Evolutionary conservation across 1,140 invertebrate genomes (phyloP), one percentile per base, ranked within the genome.

Genomic region (Agraylea sexmaculata): DNA sequence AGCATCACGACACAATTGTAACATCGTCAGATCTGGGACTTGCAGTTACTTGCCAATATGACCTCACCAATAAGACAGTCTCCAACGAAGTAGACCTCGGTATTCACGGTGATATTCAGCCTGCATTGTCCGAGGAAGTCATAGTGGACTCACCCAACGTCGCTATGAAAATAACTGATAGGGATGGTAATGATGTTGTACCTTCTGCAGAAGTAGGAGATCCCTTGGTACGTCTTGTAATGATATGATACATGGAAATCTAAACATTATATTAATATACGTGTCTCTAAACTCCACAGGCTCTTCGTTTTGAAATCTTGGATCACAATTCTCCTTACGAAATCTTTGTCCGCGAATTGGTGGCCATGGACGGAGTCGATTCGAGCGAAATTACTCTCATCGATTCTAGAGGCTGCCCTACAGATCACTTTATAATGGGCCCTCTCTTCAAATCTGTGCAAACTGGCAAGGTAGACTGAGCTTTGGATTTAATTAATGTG

Each of bases 1-100:
- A 94, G 58, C 88, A 93, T 62, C 89, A 94, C 62, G 88, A 93
- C 57, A 89, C 86, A 45, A 92, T 94, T 49, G 87, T 94, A 30
- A 94, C 90, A 27, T 90, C 87, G 29, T 87, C 87, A 4, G 89
- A 93, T 73, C 71, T 93, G 50, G 89, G 88, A 2, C 70, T 93
- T 17, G 87, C 87, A 3, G 82, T 93, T 18, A 87, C 87, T 44
- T 93, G 90, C 59, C 87, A 91, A 56, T 93, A 92, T 59, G 88
- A 93, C 59, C 70, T 93, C 27, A 87, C 83, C 40, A 93, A 94
- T 60, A 90, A 89, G 64, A 90, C 85, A 18, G 87, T 94, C 5
- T 83, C 85, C 7, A 92, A 93, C 62, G 86, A 87, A 59, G 83
- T 90, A 7, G 86, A 90, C 57, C 71, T 90, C 28, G 84, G 82